These are phyloP conservation scores for Latrodectus geometricus DNA, from an alignment of 1,140 invertebrate genomes.

Conservation along the genomic window DNA sequence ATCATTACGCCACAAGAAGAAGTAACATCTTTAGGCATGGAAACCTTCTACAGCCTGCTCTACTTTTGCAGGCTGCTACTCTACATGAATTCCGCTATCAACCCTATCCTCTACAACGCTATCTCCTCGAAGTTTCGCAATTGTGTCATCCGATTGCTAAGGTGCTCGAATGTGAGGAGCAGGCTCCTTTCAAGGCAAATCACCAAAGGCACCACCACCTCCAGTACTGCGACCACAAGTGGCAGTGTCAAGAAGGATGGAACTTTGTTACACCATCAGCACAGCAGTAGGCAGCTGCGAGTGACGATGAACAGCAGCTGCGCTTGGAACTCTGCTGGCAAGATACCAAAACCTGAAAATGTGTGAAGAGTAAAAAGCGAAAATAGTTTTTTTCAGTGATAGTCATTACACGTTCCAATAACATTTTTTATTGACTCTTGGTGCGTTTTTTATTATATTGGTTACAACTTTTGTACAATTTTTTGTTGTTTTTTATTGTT, in stretches of 20 bases:
- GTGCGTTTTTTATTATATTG: no score
- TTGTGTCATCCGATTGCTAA: constrained; percentile 74
- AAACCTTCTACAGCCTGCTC: constrained; percentile 85
- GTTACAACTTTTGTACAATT: no score
- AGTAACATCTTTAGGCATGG: constrained; percentile 77
- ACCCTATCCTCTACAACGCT: constrained; percentile 85
- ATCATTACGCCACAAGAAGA: constrained; percentile 77
- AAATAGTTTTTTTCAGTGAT: background rate
- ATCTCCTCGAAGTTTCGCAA: constrained; percentile 92
- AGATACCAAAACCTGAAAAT: constrained; percentile 15
- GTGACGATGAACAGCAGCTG: constrained; percentile 20
- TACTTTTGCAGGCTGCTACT: constrained; percentile 88
- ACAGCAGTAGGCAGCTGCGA: constrained; percentile 18
- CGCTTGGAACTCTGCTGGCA: background rate
- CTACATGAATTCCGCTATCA: constrained; percentile 89
- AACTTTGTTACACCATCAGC: background rate
- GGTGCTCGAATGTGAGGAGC: constrained; percentile 36
- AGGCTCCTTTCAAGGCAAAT: constrained; percentile 7
- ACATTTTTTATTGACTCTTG: background rate
- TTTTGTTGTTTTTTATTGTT: no score
- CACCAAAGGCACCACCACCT: constrained; percentile 51
- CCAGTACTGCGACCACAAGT: constrained; percentile 40
- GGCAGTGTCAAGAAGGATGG: constrained; percentile 40
- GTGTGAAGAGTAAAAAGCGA: constrained; percentile 9
- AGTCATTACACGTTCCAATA: background rate